Conservation (phyloP, 2,888 invertebrate species). For the Mactromeris polynyma region DNA sequence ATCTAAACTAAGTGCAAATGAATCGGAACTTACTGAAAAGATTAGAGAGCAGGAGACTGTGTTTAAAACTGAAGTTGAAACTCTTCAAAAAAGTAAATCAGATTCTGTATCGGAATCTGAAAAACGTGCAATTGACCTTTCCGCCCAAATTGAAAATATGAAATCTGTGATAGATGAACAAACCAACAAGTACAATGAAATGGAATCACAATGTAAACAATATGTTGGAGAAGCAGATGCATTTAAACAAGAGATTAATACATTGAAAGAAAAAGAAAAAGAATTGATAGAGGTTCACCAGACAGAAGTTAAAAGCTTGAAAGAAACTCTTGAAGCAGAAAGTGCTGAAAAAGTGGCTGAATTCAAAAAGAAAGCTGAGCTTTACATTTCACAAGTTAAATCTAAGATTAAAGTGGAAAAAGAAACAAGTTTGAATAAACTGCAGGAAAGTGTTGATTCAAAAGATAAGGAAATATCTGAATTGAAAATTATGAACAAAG, state of each 20-base stretch:
- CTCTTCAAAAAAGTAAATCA: conserved; percentile 29
- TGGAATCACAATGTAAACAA: conserved; percentile 33
- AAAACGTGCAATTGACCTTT: neutral
- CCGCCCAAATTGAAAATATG: conserved; percentile 26
- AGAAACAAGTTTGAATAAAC: conserved; percentile 70
- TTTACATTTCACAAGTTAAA: conserved; percentile 82
- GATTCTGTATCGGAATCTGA: conserved; percentile 24
- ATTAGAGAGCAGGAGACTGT: conserved; percentile 31
- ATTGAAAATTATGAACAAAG: conserved; percentile 26
- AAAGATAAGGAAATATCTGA: conserved; percentile 43
- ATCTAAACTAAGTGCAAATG: conserved; percentile 22
- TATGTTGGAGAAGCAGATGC: conserved; percentile 33
- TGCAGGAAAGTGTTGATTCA: conserved; percentile 65
- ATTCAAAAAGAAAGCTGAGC: conserved; percentile 85
- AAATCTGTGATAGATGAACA: conserved; percentile 30
- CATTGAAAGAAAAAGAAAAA: conserved; percentile 18
- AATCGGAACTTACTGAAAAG: conserved; percentile 38
- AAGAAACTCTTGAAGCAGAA: conserved; percentile 76
- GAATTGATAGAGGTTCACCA: conserved; percentile 39
- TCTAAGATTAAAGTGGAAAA: conserved; percentile 81
- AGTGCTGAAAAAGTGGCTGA: conserved; percentile 82
- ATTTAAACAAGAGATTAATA: conserved; percentile 17
- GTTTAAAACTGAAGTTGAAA: conserved; percentile 30
- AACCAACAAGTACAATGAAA: neutral
- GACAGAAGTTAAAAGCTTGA: conserved; percentile 66